phyloP scores from a whole-genome alignment of 2,113 vertebrate species.

The Apus apus region DNA sequence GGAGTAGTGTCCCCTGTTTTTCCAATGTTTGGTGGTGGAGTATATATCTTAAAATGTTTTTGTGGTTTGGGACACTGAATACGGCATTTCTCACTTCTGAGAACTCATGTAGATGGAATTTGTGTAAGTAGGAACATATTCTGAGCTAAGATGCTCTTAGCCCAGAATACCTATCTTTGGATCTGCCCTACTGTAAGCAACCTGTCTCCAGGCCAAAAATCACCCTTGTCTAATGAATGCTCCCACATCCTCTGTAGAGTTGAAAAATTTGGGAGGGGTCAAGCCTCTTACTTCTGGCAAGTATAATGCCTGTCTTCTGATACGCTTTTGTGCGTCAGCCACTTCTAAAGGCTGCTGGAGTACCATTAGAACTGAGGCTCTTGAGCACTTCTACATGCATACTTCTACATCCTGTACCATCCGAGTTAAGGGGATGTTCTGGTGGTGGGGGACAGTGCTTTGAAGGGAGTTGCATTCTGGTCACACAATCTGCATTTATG shows the following conservation, averaged over 20 bases:
- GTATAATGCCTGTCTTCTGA: not conserved
- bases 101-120: not conserved
- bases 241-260: not conserved
- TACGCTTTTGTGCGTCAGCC: not conserved
- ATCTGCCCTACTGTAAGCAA: not conserved
- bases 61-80: not conserved
- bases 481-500: rapidly evolving
- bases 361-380: not conserved
- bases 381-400: rapidly evolving
- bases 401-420: not conserved
- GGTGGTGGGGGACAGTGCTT: not conserved
- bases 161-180: rapidly evolving
- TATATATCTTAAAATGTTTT: not conserved
- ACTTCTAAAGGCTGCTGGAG: not conserved
- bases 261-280: not conserved
- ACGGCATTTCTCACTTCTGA: not conserved
- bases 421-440: not conserved
- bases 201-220: not conserved
- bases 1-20: not conserved
- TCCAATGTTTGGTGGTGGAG: not conserved
- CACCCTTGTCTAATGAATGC: not conserved
- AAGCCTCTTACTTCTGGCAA: not conserved
- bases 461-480: not conserved
- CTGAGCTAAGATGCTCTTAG: not conserved
- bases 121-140: not conserved